Base-by-base conservation (phyloP, 2,113 vertebrate species). In the Prietella phreatophila region DNA sequence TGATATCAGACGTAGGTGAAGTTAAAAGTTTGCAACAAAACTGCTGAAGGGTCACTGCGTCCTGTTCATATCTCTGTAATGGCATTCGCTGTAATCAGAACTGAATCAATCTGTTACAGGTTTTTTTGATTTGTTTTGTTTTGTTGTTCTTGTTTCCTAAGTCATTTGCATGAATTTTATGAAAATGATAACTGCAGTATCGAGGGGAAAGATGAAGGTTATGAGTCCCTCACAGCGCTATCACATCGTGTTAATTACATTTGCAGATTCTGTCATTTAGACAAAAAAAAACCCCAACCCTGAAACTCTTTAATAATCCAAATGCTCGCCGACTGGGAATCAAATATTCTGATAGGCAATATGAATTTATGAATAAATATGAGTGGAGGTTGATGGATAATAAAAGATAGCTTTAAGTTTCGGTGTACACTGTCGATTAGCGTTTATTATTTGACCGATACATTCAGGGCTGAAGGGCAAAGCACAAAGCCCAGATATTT, bases 131-230 rank as follows among this genome's bases (percentile, higher is more conserved):
- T 81, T n/a, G 78, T 56, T 80, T 56, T 50, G 50, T 56, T 81
- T 81, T 30, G 78, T 58, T 81, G 47, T 80, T 60, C 55, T 36
- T 39, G 30, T 82, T 42, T 61, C 14, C 20, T 82, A 36, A 15
- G 83, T 65, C 36, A 83, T 95, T 94, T 95, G 94, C 93, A 94
- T 95, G 93, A 92, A 91, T 92, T 91, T 90, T 85, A 91, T 91
- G 84, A 89, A 86, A 90, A 86, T 90, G 85, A 93, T 92, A 91
- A 91, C 84, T 79, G 84, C 91, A 89, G 93, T 95, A 94, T 95
- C 94, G 86, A 91, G 84, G 90, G 91, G 90, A 93, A 94, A 93
- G 94, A 95, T 95, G 93, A 95, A 95, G 95, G 95, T 95, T 94
- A 92, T 94, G 94, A 93, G 93, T 95, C 93, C 92, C 93, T 95